Evolutionary conservation across 1,140 invertebrate genomes (phyloP).

Genomic region (Maniola jurtina): DNA sequence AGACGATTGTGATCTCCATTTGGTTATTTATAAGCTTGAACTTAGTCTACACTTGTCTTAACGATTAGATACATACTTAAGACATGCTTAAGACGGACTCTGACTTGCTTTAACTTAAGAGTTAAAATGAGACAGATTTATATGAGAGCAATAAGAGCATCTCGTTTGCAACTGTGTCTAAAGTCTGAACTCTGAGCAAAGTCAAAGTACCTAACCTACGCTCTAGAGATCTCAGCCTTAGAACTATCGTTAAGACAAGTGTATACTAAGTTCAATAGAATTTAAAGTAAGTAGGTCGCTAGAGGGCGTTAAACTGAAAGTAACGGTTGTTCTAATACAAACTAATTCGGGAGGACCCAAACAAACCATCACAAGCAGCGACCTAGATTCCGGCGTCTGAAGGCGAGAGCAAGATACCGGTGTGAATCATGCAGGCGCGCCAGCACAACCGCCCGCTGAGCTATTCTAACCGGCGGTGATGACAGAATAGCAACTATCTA

Average conservation of each 20-base stretch:
- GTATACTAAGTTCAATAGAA: not conserved
- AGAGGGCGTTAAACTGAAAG: slow-evolving; percentile 14
- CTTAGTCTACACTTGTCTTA: too few relatives aligned
- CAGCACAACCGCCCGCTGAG: slow-evolving; percentile 34
- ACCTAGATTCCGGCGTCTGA: slow-evolving; percentile 67
- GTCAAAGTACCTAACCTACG: too few relatives aligned
- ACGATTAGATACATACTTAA: too few relatives aligned
- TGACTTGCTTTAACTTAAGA: too few relatives aligned
- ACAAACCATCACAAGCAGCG: slow-evolving; percentile 70
- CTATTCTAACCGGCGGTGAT: slow-evolving; percentile 20
- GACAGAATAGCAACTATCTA: slow-evolving; percentile 17
- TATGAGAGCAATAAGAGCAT: too few relatives aligned
- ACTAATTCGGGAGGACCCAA: slow-evolving; percentile 70
- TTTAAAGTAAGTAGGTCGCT: not conserved
- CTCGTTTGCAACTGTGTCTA: too few relatives aligned
- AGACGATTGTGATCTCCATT: too few relatives aligned
- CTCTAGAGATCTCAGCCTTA: too few relatives aligned
- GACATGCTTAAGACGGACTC: too few relatives aligned
- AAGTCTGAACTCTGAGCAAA: too few relatives aligned
- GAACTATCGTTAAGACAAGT: not conserved
- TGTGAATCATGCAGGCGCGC: slow-evolving; percentile 61
- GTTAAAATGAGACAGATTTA: too few relatives aligned
- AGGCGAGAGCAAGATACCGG: slow-evolving; percentile 46
- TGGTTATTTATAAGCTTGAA: too few relatives aligned
- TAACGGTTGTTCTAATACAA: slow-evolving; percentile 33